Evolutionary conservation across 2,113 vertebrate species (phyloP).

Genomic region (Oncorhynchus mykiss): DNA sequence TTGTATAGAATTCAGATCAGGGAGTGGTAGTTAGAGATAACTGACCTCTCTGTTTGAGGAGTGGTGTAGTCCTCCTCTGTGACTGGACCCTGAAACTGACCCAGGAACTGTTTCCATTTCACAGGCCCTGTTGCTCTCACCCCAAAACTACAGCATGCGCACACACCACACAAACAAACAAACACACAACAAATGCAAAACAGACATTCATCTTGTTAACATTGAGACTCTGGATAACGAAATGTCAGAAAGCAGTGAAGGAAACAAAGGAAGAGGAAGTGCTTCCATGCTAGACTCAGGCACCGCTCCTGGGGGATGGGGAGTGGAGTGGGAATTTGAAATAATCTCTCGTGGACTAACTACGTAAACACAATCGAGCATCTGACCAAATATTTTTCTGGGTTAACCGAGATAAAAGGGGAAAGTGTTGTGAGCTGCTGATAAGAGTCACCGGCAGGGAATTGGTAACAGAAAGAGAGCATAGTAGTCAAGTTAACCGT

Average conservation of each 20-base stretch:
- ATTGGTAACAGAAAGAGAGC: background rate
- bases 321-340: no score
- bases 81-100: conserved; percentile 33
- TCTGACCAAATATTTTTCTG: no score
- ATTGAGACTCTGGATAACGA: no score
- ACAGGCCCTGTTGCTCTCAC: conserved; percentile 54
- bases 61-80: conserved; percentile 15
- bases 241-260: no score
- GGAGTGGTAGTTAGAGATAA: background rate
- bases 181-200: background rate
- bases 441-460: no score
- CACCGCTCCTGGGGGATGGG: no score
- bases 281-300: no score
- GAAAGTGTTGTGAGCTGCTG: no score
- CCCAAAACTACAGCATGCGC: conserved; percentile 51
- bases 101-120: conserved; percentile 68
- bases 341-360: no score
- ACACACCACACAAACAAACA: background rate
- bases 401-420: no score
- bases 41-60: conserved; percentile 35
- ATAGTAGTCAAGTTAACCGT: background rate
- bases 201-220: background rate
- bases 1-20: background rate
- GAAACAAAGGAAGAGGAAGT: no score
- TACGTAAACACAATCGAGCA: no score